Percentiles rank a stretch among this genome's conserved stretches.
These are phyloP conservation scores for Mustelus asterias DNA, from an alignment of 2,113 vertebrate species.

Conservation along the genomic window DNA sequence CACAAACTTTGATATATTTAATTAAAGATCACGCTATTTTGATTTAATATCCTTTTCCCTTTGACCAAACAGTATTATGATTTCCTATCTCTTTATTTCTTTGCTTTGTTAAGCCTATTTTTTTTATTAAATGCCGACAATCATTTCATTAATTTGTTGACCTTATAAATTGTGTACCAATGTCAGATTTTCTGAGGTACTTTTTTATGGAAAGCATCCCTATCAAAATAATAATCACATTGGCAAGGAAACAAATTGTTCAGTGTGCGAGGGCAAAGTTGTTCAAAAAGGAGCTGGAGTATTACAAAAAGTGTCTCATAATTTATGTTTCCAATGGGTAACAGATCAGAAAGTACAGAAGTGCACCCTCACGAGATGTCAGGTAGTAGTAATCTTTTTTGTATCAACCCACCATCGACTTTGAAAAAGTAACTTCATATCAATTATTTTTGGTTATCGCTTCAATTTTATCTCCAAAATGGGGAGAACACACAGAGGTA, in stretches of 20 bases:
- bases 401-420: background rate
- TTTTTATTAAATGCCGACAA: background rate
- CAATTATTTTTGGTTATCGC: background rate
- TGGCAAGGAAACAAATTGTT: background rate
- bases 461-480: background rate
- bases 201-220: background rate
- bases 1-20: background rate
- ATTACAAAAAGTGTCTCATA: background rate
- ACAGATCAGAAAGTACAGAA: background rate
- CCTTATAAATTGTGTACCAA: background rate
- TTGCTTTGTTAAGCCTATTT: background rate
- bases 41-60: constrained; percentile 2
- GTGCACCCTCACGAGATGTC: background rate
- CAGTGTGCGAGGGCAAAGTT: background rate
- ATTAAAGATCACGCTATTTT: background rate
- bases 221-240: background rate
- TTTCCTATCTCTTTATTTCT: background rate
- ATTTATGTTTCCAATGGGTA: background rate
- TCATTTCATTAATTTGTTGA: background rate
- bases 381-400: background rate
- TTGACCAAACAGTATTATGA: background rate
- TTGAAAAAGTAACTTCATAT: background rate
- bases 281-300: background rate
- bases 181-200: background rate
- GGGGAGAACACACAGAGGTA: background rate